Evolutionary conservation across 2,888 invertebrate species (phyloP).

Genomic region (Meloe dianella): DNA sequence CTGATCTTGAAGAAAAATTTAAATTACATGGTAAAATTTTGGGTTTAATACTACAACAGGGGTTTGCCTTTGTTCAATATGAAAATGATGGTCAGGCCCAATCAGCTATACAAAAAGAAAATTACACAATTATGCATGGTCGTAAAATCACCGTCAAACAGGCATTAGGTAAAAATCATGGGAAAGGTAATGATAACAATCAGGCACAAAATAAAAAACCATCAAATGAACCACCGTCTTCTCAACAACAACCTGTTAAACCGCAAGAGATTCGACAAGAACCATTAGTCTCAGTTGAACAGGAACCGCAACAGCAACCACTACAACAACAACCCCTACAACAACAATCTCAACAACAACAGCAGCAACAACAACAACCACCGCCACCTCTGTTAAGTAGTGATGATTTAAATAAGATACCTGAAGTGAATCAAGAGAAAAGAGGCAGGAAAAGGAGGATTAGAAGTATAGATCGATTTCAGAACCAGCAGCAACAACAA

Average conservation of each 20-base stretch:
- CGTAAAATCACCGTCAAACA: slow-evolving; percentile 72
- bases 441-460: slow-evolving; percentile 21
- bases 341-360: slow-evolving; percentile 28
- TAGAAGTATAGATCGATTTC: slow-evolving; percentile 25
- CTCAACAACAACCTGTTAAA: slow-evolving; percentile 9
- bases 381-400: slow-evolving; percentile 36
- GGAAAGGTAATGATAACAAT: slow-evolving; percentile 25
- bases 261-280: slow-evolving; percentile 12
- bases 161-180: slow-evolving; percentile 59
- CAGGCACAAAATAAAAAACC: slow-evolving; percentile 25
- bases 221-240: background rate
- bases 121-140: slow-evolving; percentile 74
- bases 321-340: slow-evolving; percentile 20
- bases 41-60: slow-evolving; percentile 75
- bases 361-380: slow-evolving; percentile 39
- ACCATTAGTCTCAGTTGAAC: slow-evolving; percentile 7
- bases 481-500: slow-evolving; percentile 6
- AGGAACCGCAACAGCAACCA: slow-evolving; percentile 8
- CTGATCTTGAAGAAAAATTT: slow-evolving; percentile 77
- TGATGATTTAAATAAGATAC: slow-evolving; percentile 32
- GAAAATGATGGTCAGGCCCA: slow-evolving; percentile 76
- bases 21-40: slow-evolving; percentile 73
- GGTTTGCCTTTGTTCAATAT: slow-evolving; percentile 89
- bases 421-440: slow-evolving; percentile 24
- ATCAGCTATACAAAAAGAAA: slow-evolving; percentile 74